Conservation (phyloP, 2,797 vertebrate genomes). For the Gymnothorax reevesii region DNA sequence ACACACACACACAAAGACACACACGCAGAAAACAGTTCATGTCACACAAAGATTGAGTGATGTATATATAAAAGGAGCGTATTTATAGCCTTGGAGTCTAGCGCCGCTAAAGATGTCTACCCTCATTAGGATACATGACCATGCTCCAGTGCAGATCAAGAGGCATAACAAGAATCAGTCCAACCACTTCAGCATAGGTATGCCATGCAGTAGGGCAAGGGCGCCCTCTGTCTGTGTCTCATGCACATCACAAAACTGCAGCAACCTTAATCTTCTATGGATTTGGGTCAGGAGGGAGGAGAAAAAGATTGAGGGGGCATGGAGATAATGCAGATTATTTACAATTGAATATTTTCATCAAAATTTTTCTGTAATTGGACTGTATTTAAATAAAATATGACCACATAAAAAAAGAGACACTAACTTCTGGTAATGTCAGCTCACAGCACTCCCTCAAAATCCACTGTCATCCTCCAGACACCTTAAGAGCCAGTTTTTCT, state of each 20-base stretch:
- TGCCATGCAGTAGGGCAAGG: neutral
- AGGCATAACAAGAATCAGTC: constrained; percentile 24
- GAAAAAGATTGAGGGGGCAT: neutral
- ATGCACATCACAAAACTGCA: constrained; percentile 31
- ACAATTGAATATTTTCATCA: neutral
- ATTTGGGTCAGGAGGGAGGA: neutral
- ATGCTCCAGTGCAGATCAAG: constrained; percentile 69
- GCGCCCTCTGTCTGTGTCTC: constrained; percentile 38
- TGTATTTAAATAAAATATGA: neutral
- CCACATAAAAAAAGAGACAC: neutral
- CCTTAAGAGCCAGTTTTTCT: neutral
- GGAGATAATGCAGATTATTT: neutral
- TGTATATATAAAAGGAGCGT: neutral
- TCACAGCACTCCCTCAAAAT: neutral
- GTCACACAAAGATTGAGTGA: constrained; percentile 8
- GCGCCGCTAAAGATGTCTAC: constrained; percentile 55
- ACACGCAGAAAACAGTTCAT: constrained; percentile 1
- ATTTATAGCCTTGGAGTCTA: constrained; percentile 19
- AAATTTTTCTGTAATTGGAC: neutral
- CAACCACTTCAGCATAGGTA: neutral
- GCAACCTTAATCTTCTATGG: neutral
- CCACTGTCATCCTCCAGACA: neutral
- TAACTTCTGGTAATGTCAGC: neutral
- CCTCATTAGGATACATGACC: constrained; percentile 77
- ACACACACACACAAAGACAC: neutral